Evolutionary conservation across 2,888 invertebrate genomes (phyloP).

Genomic region (Macaria notata): DNA sequence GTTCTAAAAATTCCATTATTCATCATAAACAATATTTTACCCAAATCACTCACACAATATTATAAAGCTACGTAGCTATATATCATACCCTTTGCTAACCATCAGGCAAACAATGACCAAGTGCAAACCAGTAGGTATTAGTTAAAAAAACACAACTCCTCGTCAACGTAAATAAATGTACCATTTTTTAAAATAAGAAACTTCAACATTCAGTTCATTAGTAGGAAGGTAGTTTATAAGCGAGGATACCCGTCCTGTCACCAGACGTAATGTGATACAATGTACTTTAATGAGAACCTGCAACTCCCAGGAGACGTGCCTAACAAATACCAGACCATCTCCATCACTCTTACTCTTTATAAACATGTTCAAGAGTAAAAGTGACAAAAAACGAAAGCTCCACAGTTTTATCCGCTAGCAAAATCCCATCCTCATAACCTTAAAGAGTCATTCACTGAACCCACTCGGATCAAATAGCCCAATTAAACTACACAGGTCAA

Average conservation of each 20-base stretch:
- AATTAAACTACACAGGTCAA: conserved; percentile 25
- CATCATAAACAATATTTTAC: too few relatives aligned
- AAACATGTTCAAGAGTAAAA: not conserved
- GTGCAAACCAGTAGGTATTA: too few relatives aligned
- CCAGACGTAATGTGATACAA: conserved; percentile 45
- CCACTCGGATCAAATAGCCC: conserved; percentile 33
- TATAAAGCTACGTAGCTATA: too few relatives aligned
- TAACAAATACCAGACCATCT: not conserved
- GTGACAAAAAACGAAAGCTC: not conserved
- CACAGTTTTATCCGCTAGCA: not conserved
- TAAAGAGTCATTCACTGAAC: conserved; percentile 43
- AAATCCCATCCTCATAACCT: conserved; percentile 12
- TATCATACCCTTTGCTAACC: too few relatives aligned
- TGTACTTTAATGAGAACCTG: conserved; percentile 45
- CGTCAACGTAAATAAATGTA: too few relatives aligned
- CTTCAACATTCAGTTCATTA: conserved; percentile 1
- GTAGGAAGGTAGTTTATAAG: conserved; percentile 16
- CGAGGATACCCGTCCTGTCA: conserved; percentile 31
- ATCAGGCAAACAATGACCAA: too few relatives aligned
- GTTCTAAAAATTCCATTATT: too few relatives aligned
- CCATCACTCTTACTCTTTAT: not conserved
- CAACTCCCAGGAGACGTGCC: conserved; percentile 13
- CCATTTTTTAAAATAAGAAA: not conserved
- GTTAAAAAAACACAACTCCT: too few relatives aligned
- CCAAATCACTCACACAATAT: too few relatives aligned